Evolutionary conservation across 2,888 invertebrate genomes (phyloP), one percentile per base, ranked within the genome.

Genomic region (Lasioglossum figueresi): DNA sequence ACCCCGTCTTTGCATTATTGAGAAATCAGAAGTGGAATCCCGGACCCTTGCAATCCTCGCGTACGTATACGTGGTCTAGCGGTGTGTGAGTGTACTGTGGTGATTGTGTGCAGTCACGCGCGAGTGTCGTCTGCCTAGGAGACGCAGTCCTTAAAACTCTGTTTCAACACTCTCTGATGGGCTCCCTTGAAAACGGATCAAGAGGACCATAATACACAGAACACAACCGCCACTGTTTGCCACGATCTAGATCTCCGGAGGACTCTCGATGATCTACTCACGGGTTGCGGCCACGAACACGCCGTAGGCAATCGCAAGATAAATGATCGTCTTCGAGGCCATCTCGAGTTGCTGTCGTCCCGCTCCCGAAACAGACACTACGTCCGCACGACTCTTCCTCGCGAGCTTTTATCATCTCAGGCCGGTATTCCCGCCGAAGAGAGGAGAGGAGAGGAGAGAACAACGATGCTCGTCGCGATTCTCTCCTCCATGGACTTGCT

Each of bases 341-440:
- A 92, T 93, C 76, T 63, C 82, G 75, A 82, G 84, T 81, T 89
- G 85, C 74, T 89, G 80, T 87, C 85, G 86, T 86, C n/a, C 79
- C 87, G 90, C 89, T 88, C 83, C 84, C 85, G 83, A 90, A 91
- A 87, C 85, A 85, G 89, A 70, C 89, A 93, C 93, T 92, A 92
- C 88, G 89, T 73, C 88, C 82, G 52, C 75, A 75, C 43, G 78
- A 52, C 81, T 86, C 83, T 79, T 80, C 86, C 87, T 89, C 80
- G 79, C 88, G 85, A 85, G 88, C 92, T 93, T 93, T 93, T 93
- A 93, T 93, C 90, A 93, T 91, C 91, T 93, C 85, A 80, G 85
- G 70, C 59, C 73, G 10, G 48, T 31, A 1, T 31, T 3, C 14
- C 40, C 66, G 66, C 63, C 40, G 10, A 52, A 52, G 71, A 27